A percentile compares a stretch with the other conserved stretches of the same genome.
These are phyloP conservation scores for cattle (Bos taurus) DNA, from an alignment of 2,113 vertebrate genomes.

Conservation along the genomic window ARS-UCD2.0 NC_037346.1:61852501-61853000, in stretches of 20 bases:
- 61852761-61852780: background rate
- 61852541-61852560: background rate
- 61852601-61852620: background rate
- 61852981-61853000: background rate
- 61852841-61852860: accelerated
- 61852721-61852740: background rate
- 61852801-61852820: background rate
- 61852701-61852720: background rate
- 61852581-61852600: background rate
- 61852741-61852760: background rate
- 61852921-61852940: background rate
- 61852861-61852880: background rate
- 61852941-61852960: background rate
- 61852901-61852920: background rate
- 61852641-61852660: background rate
- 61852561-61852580: background rate
- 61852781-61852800: background rate
- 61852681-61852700: background rate
- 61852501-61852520: background rate
- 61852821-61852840: background rate
- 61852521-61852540: background rate
- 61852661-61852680: background rate
- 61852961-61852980: background rate
- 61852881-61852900: background rate
- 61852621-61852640: background rate